Percentiles rank a stretch among this genome's conserved stretches.
Evolutionary conservation across 2,113 vertebrate species (phyloP).

Genomic region (Laticauda colubrina): DNA sequence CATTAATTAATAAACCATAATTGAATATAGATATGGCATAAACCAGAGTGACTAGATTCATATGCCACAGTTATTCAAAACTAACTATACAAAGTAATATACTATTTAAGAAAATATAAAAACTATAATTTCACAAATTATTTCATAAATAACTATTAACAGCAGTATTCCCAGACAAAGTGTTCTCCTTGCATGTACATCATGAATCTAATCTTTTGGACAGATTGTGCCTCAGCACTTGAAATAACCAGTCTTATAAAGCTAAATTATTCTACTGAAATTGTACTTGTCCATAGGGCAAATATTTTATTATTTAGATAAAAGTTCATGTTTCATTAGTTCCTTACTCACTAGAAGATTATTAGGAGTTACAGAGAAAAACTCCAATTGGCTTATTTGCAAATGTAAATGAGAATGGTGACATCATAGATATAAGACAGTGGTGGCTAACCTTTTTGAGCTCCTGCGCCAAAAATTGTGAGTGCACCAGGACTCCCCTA

Average conservation of each 20-base stretch:
- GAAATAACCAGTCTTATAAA: constrained; percentile 4
- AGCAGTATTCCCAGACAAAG: constrained; percentile 23
- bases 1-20: background rate
- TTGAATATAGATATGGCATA: background rate
- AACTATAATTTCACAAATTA: background rate
- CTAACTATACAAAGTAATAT: background rate
- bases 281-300: background rate
- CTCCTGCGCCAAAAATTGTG: too few relatives aligned
- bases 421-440: too few relatives aligned
- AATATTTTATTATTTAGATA: background rate
- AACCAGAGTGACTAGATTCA: background rate
- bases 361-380: background rate
- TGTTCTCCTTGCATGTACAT: constrained; percentile 27
- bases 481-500: too few relatives aligned
- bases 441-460: too few relatives aligned
- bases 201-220: constrained; percentile 39
- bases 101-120: background rate
- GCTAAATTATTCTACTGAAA: background rate
- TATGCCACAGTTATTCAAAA: background rate
- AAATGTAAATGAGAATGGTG: background rate
- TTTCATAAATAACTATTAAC: background rate
- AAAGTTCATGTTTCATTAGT: background rate
- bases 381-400: background rate
- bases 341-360: constrained; percentile 7
- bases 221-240: background rate